Evolutionary conservation across 1,140 invertebrate genomes (phyloP), one percentile per base, ranked within the genome.

Genomic region (Polypedilum pembai): DNA sequence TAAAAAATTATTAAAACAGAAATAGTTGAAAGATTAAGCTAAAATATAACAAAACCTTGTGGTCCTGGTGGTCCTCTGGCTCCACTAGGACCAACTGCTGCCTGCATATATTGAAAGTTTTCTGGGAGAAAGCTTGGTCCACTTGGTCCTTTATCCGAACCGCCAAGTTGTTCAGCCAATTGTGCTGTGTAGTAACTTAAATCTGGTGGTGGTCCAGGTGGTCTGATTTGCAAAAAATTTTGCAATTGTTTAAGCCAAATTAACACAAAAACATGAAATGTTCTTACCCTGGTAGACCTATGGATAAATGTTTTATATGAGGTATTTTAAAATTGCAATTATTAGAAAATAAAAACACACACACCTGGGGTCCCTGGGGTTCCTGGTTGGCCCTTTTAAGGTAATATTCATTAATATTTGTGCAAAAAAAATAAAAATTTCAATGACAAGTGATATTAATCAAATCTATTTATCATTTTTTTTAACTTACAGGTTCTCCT

Each of bases 101-200:
- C 88, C 82, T 92, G 92, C 78, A 93, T 83, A 79, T 91, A 93
- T 75, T 88, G 85, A 79, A 90, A 91, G 3, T 89, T 87, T 77
- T 90, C 89, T 65, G 84, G 83, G 75, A 79, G 80, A 24, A 82
- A 82, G 7, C 81, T 76, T 8, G 80, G 76, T 63, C 84, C 85
- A 8, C 82, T 82, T 2, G 90, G 90, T 17, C 91, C 92, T 83
- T 94, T 94, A 77, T 93, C 91, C 7, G 88, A 86, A 66, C 86
- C 86, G 21, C 87, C 86, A 79, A 88, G 86, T 12, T 88, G 87
- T 33, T 86, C 78, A 7, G 87, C 85, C 21, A 91, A 79, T 83
- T 90, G 88, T 77, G 87, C 84, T 77, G 89, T 86, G 79, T 88
- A 91, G 24, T 84, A 78, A 80, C 85, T 86, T 80, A 92, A 88